These are phyloP conservation scores for Sebastolobus altivelis DNA, from an alignment of 2,797 vertebrate genomes.

Conservation along the genomic window DNA sequence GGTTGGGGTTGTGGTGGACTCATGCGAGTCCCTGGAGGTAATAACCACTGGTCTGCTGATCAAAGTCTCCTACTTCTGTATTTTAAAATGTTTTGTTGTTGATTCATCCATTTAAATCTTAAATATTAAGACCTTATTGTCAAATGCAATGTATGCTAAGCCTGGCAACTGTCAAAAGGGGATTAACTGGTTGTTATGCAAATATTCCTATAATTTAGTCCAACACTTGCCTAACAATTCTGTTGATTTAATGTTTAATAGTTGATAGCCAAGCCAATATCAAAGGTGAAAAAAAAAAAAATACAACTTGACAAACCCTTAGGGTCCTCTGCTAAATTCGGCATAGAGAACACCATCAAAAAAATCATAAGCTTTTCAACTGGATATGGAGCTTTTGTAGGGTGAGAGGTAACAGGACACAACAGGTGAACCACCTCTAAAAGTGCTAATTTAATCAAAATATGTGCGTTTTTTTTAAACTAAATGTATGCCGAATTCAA, in stretches of 20 bases:
- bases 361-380: background rate
- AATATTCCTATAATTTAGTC: background rate
- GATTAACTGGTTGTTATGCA: constrained; percentile 37
- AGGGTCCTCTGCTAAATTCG: background rate
- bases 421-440: constrained; percentile 57
- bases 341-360: background rate
- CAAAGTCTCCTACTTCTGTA: background rate
- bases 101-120: background rate
- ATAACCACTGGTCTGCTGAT: constrained; percentile 12
- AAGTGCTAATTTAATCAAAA: background rate
- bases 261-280: fast-evolving
- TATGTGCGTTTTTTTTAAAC: fast-evolving
- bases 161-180: constrained; percentile 37
- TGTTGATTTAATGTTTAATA: background rate
- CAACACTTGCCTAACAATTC: constrained; percentile 12
- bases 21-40: constrained; percentile 7
- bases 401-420: background rate
- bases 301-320: background rate
- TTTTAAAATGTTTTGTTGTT: background rate
- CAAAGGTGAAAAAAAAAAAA: background rate
- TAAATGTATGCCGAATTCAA: background rate
- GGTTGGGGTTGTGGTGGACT: background rate
- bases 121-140: background rate
- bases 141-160: constrained; percentile 45
- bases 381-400: no score